These are phyloP conservation scores for Gymnosoma rotundatum DNA, from an alignment of 2,888 invertebrate genomes.

Conservation along the genomic window DNA sequence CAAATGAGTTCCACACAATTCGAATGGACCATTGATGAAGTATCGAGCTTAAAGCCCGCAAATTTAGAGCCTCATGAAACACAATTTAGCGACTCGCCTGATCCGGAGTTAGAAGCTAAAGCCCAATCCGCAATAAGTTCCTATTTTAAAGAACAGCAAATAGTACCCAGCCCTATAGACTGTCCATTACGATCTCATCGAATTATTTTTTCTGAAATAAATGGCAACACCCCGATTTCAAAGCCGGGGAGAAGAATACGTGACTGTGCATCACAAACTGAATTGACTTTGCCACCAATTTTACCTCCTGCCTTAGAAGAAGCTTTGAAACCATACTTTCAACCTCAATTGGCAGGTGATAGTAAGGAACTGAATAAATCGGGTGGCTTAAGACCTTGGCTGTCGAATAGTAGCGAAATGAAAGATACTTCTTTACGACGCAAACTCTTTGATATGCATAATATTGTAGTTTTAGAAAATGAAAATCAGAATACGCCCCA, in stretches of 20 bases:
- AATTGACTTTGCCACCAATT: conserved; percentile 84
- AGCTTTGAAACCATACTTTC: conserved; percentile 84
- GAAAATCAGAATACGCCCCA: conserved; percentile 40
- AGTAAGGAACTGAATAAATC: conserved; percentile 74
- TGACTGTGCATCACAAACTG: conserved; percentile 84
- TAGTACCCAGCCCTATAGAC: conserved; percentile 81
- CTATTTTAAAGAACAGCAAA: conserved; percentile 81
- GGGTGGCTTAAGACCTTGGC: conserved; percentile 1
- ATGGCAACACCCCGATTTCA: conserved; percentile 77
- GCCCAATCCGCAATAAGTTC: conserved; percentile 85
- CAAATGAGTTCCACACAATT: conserved; percentile 83
- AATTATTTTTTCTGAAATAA: conserved; percentile 76
- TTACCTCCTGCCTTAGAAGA: conserved; percentile 84
- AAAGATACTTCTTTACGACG: conserved; percentile 81
- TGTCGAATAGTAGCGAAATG: conserved; percentile 70
- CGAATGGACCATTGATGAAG: conserved; percentile 87
- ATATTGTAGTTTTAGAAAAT: conserved; percentile 74
- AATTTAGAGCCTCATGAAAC: conserved; percentile 84
- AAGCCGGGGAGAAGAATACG: conserved; percentile 75
- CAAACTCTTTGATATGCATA: conserved; percentile 80
- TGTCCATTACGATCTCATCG: conserved; percentile 80
- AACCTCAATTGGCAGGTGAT: conserved; percentile 80
- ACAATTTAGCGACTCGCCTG: conserved; percentile 83
- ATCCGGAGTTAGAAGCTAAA: conserved; percentile 84
- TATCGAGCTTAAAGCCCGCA: conserved; percentile 85